phyloP scores from a whole-genome alignment of 2,113 vertebrate genomes.

The Stegostoma tigrinum region DNA sequence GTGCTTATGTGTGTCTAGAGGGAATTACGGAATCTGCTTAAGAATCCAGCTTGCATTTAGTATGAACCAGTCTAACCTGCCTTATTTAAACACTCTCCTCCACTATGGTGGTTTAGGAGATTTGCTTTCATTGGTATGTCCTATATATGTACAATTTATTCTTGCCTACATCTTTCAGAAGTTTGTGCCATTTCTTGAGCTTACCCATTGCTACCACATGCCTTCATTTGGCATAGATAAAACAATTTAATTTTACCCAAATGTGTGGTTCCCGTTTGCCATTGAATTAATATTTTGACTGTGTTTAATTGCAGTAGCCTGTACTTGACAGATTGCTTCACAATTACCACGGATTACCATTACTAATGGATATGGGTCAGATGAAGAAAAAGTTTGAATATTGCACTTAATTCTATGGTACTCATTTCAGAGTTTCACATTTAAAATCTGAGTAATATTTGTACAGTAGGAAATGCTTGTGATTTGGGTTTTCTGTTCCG shows the following conservation, averaged over 20 bases:
- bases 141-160: background rate
- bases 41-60: background rate
- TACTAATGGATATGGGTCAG: background rate
- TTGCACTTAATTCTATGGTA: background rate
- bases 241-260: too few species aligned
- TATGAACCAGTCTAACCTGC: background rate
- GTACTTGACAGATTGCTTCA: too few species aligned
- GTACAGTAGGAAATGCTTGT: background rate
- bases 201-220: background rate
- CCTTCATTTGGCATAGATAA: background rate
- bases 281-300: too few species aligned
- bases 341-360: background rate
- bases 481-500: background rate
- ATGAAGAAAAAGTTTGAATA: background rate
- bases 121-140: background rate
- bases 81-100: background rate
- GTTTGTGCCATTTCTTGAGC: background rate
- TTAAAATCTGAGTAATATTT: background rate
- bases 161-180: background rate
- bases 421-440: background rate
- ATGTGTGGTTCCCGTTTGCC: too few species aligned
- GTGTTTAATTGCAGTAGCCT: too few species aligned
- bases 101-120: background rate
- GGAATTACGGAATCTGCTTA: background rate
- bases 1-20: background rate